These are phyloP conservation scores for Formica selysi DNA, from an alignment of 1,140 invertebrate genomes.

Conservation along the genomic window DNA sequence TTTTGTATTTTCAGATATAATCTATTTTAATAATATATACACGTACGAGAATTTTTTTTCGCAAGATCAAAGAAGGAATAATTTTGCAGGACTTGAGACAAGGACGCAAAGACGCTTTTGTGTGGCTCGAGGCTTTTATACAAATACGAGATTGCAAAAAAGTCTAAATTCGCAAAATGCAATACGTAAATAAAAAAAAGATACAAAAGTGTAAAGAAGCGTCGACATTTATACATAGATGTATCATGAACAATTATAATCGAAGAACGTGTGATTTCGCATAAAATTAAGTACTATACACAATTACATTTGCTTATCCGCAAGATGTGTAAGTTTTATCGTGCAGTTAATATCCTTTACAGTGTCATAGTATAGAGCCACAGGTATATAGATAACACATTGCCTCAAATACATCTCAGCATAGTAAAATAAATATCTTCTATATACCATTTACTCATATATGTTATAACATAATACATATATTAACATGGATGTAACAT, in stretches of 20 bases:
- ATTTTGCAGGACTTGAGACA: conserved; percentile 25
- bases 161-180: conserved; percentile 14
- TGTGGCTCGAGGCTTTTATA: conserved; percentile 40
- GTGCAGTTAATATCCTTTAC: conserved; percentile 62
- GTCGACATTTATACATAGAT: not conserved
- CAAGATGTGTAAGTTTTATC: conserved; percentile 55
- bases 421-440: conserved; percentile 85
- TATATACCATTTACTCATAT: conserved; percentile 78
- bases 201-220: conserved; percentile 47
- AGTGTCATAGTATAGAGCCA: conserved; percentile 76
- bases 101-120: conserved; percentile 70
- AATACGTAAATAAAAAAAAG: conserved; percentile 21
- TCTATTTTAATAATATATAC: conserved; percentile 82
- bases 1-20: conserved; percentile 79
- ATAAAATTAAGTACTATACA: conserved; percentile 75
- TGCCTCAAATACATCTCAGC: conserved; percentile 75
- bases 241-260: conserved; percentile 3
- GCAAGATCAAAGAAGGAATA: conserved; percentile 47
- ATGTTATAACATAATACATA: conserved; percentile 79
- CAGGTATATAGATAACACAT: conserved; percentile 79
- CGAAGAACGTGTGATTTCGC: not conserved
- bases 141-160: conserved; percentile 9
- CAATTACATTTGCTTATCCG: conserved; percentile 56
- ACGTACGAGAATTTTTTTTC: conserved; percentile 53
- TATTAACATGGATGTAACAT: conserved; percentile 81